Percentiles rank a stretch among this genome's conserved stretches.
These are phyloP conservation scores for Homalodisca vitripennis DNA, from an alignment of 1,140 invertebrate genomes.

Conservation along the genomic window DNA sequence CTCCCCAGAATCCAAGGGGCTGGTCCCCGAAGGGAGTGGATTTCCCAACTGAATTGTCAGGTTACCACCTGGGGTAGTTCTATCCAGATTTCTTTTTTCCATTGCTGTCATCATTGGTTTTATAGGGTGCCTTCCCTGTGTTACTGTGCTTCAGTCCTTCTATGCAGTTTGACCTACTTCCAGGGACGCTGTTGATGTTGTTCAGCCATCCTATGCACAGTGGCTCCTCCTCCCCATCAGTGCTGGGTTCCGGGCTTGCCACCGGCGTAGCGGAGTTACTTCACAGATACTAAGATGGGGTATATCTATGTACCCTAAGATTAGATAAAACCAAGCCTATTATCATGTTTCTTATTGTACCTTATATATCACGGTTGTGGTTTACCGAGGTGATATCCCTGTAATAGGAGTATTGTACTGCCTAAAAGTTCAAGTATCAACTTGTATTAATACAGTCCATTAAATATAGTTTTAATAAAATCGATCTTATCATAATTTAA, in stretches of 20 bases:
- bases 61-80: background rate
- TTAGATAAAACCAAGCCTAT: too few species aligned
- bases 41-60: background rate
- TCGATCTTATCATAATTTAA: too few species aligned
- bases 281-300: too few species aligned
- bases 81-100: background rate
- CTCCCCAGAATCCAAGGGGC: background rate
- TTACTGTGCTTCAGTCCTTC: background rate
- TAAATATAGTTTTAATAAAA: too few species aligned
- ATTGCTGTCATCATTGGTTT: background rate
- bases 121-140: background rate
- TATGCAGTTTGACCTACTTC: background rate
- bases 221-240: background rate
- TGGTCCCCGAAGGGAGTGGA: background rate
- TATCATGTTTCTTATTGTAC: too few species aligned
- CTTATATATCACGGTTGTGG: too few species aligned
- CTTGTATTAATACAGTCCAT: too few species aligned
- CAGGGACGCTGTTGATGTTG: background rate
- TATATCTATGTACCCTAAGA: too few species aligned
- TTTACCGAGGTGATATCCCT: too few species aligned
- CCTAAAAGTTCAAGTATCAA: too few species aligned
- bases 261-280: background rate
- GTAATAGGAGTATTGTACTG: too few species aligned
- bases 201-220: background rate
- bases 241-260: background rate